Percentiles rank a stretch among this genome's conserved stretches.
Evolutionary conservation across 2,888 invertebrate genomes (phyloP).

Genomic region (Eilema caniola): DNA sequence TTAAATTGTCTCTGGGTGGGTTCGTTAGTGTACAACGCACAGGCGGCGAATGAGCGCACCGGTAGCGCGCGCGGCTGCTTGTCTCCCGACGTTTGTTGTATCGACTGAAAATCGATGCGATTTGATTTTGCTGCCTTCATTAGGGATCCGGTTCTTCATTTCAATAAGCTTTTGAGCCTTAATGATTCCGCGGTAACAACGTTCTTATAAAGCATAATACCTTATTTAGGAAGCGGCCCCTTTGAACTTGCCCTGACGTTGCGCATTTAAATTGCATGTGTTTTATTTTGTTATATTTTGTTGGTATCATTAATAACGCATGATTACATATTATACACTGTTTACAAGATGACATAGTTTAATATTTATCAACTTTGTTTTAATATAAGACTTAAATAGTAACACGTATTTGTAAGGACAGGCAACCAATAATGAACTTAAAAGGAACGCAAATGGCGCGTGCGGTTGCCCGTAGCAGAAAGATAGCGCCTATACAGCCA

Average conservation of each 20-base stretch:
- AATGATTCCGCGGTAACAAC: constrained; percentile 82
- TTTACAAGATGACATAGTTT: constrained; percentile 59
- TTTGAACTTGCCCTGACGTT: constrained; percentile 74
- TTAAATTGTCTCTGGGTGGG: constrained; percentile 62
- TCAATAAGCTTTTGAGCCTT: constrained; percentile 80
- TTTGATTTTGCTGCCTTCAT: constrained; percentile 85
- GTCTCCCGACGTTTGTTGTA: constrained; percentile 70
- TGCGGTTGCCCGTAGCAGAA: constrained; percentile 68
- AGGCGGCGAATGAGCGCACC: constrained; percentile 36
- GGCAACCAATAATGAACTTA: constrained; percentile 43
- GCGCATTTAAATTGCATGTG: constrained; percentile 64
- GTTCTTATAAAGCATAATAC: constrained; percentile 80
- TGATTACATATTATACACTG: constrained; percentile 68
- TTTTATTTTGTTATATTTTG: constrained; percentile 64
- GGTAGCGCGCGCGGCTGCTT: constrained; percentile 54
- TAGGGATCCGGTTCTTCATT: constrained; percentile 84
- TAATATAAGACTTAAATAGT: constrained; percentile 18
- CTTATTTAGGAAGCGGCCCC: constrained; percentile 82
- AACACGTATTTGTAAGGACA: constrained; percentile 23
- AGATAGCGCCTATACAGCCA: constrained; percentile 83
- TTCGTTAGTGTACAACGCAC: constrained; percentile 61
- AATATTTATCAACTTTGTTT: constrained; percentile 49
- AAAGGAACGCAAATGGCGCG: constrained; percentile 65
- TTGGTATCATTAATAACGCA: constrained; percentile 68
- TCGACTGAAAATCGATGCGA: constrained; percentile 80